These are phyloP conservation scores for Zosterops pallidus DNA, from an alignment of 2,113 vertebrate species.

Conservation along the genomic window DNA sequence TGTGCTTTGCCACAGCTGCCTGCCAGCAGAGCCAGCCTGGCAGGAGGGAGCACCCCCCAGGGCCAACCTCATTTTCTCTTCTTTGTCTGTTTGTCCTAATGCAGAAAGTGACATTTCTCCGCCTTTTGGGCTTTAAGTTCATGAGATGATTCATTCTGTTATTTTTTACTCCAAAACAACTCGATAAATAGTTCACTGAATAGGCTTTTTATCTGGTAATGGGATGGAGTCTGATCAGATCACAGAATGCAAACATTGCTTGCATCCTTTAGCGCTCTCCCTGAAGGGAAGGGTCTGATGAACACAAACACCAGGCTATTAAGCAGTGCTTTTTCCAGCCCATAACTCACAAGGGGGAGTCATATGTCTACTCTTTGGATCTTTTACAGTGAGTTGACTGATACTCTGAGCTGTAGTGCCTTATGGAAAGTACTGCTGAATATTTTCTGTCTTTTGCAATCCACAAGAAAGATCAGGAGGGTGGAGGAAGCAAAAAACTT, in stretches of 20 bases:
- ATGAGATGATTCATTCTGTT: background rate
- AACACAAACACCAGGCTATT: background rate
- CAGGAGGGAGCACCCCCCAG: background rate
- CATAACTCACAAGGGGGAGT: constrained; percentile 55
- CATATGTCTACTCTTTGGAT: constrained; percentile 36
- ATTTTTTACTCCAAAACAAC: background rate
- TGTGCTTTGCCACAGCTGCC: background rate
- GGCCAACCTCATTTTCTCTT: background rate
- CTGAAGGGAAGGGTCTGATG: background rate
- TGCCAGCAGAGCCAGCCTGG: background rate
- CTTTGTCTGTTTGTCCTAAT: background rate
- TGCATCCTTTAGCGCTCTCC: background rate
- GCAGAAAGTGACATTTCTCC: background rate
- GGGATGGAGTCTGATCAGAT: constrained; percentile 5
- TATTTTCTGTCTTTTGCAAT: background rate
- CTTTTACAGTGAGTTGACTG: background rate
- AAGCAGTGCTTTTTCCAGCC: constrained; percentile 6
- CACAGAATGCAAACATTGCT: background rate
- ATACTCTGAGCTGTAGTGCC: background rate
- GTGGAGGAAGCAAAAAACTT: background rate
- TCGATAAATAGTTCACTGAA: background rate
- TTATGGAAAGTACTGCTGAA: background rate
- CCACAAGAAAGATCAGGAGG: background rate
- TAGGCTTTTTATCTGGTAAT: background rate
- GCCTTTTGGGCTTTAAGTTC: background rate